These are phyloP conservation scores for Protonemura montana DNA, from an alignment of 2,888 invertebrate species.

Conservation along the genomic window DNA sequence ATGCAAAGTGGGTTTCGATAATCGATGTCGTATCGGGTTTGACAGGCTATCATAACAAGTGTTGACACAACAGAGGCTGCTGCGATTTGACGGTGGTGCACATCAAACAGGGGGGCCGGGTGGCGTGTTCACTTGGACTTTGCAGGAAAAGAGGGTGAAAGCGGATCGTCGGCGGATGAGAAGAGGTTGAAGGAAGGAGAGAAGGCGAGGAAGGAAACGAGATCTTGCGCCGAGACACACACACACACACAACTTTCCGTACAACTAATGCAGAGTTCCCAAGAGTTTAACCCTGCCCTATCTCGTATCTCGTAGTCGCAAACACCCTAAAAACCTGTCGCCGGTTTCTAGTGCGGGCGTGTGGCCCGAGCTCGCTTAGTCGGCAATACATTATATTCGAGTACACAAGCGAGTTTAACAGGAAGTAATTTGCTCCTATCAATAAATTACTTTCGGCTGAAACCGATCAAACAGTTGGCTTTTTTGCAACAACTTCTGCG, in stretches of 20 bases:
- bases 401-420: not conserved
- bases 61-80: constrained; percentile 22
- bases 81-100: constrained; percentile 2
- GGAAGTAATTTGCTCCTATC: not conserved
- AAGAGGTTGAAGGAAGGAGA: not conserved
- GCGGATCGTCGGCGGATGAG: not conserved
- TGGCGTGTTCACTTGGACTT: not conserved
- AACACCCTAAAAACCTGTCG: not conserved
- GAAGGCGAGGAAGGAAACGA: constrained; percentile 8
- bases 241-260: not conserved
- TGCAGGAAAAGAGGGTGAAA: constrained; percentile 21
- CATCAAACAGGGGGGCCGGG: not conserved
- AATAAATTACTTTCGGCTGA: not conserved
- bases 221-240: not conserved
- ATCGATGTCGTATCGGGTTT: constrained; percentile 15
- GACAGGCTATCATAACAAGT: constrained; percentile 27
- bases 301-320: not conserved
- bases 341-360: not conserved
- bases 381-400: not conserved
- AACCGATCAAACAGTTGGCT: not conserved
- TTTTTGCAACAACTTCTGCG: not conserved
- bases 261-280: constrained; percentile 3
- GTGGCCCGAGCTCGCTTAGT: not conserved
- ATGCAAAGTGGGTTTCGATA: constrained; percentile 17
- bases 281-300: constrained; percentile 19